Conservation (phyloP, 1,140 invertebrate genomes). For the Belonocnema kinseyi region DNA sequence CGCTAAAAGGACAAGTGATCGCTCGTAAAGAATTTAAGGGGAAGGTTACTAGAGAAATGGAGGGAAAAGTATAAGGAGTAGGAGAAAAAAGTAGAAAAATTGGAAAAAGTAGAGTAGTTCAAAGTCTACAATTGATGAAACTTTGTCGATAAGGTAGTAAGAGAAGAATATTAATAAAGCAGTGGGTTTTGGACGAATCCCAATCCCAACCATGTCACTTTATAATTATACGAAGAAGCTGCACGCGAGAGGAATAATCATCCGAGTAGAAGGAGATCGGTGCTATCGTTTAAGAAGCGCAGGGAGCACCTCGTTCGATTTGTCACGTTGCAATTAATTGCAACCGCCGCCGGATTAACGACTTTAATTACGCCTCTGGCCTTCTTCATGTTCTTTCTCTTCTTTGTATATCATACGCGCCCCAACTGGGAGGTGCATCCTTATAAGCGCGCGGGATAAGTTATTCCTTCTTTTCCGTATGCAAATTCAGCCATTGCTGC, state of each 20-base stretch:
- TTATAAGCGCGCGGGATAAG: slow-evolving; percentile 23
- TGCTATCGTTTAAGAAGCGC: slow-evolving; percentile 50
- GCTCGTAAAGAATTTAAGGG: no score
- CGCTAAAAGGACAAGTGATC: no score
- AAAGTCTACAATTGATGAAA: no score
- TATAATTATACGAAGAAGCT: slow-evolving; percentile 34
- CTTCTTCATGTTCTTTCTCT: slow-evolving; percentile 23
- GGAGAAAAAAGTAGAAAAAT: no score
- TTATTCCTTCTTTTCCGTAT: slow-evolving; percentile 52
- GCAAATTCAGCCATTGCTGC: slow-evolving; percentile 53
- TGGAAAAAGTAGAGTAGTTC: no score
- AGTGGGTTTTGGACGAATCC: neutral
- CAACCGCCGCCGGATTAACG: slow-evolving; percentile 63
- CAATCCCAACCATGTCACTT: no score
- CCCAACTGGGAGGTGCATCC: slow-evolving; percentile 1
- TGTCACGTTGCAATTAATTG: slow-evolving; percentile 68
- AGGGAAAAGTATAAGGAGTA: no score
- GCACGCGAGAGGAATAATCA: slow-evolving; percentile 58
- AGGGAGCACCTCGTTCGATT: slow-evolving; percentile 61
- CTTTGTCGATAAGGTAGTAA: neutral
- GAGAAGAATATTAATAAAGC: neutral
- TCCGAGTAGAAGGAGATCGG: slow-evolving; percentile 54
- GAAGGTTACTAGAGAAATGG: no score
- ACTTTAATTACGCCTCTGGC: slow-evolving; percentile 61
- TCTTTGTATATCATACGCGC: slow-evolving; percentile 22